Percentiles rank a stretch among this genome's conserved stretches.
Conservation (phyloP, 2,113 vertebrate genomes). For the Paedocypris sp. region DNA sequence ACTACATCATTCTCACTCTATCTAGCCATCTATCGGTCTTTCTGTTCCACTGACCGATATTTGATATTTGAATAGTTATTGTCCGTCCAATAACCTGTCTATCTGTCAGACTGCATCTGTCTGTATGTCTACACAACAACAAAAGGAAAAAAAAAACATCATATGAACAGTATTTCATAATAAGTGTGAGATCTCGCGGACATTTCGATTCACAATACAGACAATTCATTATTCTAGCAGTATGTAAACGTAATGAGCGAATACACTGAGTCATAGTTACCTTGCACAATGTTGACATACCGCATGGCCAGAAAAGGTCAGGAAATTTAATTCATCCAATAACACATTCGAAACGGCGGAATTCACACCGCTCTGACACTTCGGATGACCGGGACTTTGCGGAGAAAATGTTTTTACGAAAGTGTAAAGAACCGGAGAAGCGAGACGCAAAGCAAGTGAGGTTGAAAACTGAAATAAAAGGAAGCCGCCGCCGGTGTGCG, state of each 20-base stretch:
- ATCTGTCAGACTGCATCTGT: too few relatives aligned
- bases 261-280: neutral
- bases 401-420: neutral
- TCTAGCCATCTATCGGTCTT: too few relatives aligned
- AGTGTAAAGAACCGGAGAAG: neutral
- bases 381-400: neutral
- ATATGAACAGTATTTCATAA: neutral
- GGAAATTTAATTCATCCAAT: neutral
- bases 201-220: too few relatives aligned
- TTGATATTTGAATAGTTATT: too few relatives aligned
- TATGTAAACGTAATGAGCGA: neutral
- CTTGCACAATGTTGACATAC: slow-evolving; percentile 17
- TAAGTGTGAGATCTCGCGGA: neutral
- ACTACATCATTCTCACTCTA: too few relatives aligned
- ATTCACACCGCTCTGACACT: neutral
- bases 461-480: neutral
- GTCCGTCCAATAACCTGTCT: too few relatives aligned
- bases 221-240: too few relatives aligned
- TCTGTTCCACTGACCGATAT: too few relatives aligned
- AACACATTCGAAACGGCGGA: neutral
- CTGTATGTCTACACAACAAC: too few relatives aligned
- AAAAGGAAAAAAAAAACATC: too few relatives aligned
- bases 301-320: slow-evolving; percentile 17
- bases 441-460: neutral
- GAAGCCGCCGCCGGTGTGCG: slow-evolving; percentile 31